Base-by-base conservation (phyloP, 2,888 invertebrate species). In the Capitulum mitella region DNA sequence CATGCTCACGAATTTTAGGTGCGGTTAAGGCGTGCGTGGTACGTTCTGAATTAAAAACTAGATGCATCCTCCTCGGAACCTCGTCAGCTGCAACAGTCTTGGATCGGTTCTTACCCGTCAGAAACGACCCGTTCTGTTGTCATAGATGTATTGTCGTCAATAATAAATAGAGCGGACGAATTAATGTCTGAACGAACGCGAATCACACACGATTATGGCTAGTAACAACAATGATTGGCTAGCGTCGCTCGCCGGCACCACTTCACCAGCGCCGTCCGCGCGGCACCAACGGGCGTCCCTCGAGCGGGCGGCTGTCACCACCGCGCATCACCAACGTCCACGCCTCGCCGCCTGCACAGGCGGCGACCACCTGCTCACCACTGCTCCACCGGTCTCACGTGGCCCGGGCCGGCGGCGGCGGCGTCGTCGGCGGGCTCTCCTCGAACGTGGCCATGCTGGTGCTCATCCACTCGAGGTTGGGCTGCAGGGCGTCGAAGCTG, bases 371-470 rank as follows among this genome's bases (percentile, higher is more conserved):
- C n/a, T n/a, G n/a, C n/a, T n/a, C n/a, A n/a, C 19, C 51, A 51
- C 51, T 51, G 51, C 22, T 22, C 51, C n/a, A n/a, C 5, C 22
- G 19, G 51, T 51, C 51, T 5, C 58, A 29, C 58, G 29, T n/a
- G 22, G 58, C 58, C 29, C 29, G 29, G 1, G 58, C 58, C 29
- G 58, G 58, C n/a, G 43, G 6, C 43, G 43, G 43, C 6, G 43
- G 6, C 6, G 29, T n/a, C 29, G 58, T 6, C 3, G 22, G 61
- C 37, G 37, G 10, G 16, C 3, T 16, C 10, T 43, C 74, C n/a
- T 40, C 43, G 43, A 74, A 74, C n/a, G 74, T n/a, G 10, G 74
- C 43, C 74, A 74, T 74, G 43, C 74, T 74, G 74, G 22, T n/a
- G 1, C 3, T 2, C 40, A 74, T 43, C 74, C 74, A 74, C 40